phyloP scores from a whole-genome alignment of 92 coral and sea anemone genomes.

The Epizoanthus scotinus region DNA sequence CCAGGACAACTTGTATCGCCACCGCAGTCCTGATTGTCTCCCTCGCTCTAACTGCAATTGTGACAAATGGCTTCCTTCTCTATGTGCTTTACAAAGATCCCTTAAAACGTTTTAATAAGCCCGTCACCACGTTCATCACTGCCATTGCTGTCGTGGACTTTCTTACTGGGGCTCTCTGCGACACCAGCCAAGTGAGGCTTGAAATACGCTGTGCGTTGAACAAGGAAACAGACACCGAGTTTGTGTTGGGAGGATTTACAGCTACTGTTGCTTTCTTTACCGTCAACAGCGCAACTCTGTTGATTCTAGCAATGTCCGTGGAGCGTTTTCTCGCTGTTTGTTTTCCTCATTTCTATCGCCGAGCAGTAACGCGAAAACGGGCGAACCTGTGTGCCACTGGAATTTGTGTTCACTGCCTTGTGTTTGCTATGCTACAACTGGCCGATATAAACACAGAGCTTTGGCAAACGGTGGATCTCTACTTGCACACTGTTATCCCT shows the following conservation, averaged over 20 bases:
- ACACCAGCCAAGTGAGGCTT: slow-evolving; percentile 2
- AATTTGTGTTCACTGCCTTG: not conserved
- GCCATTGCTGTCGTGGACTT: slow-evolving; percentile 12
- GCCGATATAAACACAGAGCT: not conserved
- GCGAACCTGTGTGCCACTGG: not conserved
- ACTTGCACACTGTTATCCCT: not conserved
- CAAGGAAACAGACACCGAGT: not conserved
- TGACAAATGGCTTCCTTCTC: not conserved
- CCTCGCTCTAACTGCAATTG: slow-evolving; percentile 2
- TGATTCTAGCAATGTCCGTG: not conserved
- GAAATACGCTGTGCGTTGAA: slow-evolving; percentile 16
- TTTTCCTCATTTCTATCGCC: slow-evolving; percentile 13
- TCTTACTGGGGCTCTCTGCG: not conserved
- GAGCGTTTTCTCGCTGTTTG: slow-evolving; percentile 6
- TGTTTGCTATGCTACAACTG: slow-evolving; percentile 6
- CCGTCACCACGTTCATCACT: slow-evolving; percentile 2
- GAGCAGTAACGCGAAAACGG: not conserved
- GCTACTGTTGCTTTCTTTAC: not conserved
- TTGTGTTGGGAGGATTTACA: not conserved
- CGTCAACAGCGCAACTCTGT: not conserved
- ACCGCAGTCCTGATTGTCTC: slow-evolving; percentile 1
- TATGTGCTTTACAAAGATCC: slow-evolving; percentile 20
- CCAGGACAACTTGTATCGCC: not conserved
- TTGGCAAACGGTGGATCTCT: not conserved
- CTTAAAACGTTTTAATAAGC: not conserved